phyloP scores from a whole-genome alignment of 2,888 invertebrate genomes.

The Leucoma salicis region DNA sequence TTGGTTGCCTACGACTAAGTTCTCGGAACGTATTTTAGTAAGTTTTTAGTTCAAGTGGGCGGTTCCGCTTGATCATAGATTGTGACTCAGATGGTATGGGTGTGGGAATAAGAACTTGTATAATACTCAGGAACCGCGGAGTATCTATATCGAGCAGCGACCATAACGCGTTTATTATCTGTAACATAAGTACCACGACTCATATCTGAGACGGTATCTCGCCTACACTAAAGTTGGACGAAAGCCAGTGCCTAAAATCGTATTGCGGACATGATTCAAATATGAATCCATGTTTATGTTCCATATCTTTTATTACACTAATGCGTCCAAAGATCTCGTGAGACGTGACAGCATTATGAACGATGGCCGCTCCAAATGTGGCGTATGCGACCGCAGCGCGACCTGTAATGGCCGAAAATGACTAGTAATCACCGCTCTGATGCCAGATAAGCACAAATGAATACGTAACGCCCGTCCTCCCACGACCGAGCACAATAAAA shows the following conservation, averaged over 20 bases:
- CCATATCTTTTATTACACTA: slow-evolving; percentile 55
- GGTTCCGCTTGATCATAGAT: slow-evolving; percentile 60
- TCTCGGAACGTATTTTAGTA: slow-evolving; percentile 57
- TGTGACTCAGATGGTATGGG: slow-evolving; percentile 68
- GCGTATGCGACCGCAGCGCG: slow-evolving; percentile 51
- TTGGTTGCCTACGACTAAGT: slow-evolving; percentile 41
- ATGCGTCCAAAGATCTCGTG: slow-evolving; percentile 42
- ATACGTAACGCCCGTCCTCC: slow-evolving; percentile 75
- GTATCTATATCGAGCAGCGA: slow-evolving; percentile 34
- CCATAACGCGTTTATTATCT: slow-evolving; percentile 51
- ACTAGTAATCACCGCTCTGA: slow-evolving; percentile 66
- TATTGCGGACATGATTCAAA: slow-evolving; percentile 61
- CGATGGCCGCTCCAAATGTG: slow-evolving; percentile 54
- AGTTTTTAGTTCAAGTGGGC: slow-evolving; percentile 66
- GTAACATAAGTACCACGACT: slow-evolving; percentile 49
- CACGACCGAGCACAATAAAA: slow-evolving; percentile 65
- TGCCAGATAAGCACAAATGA: slow-evolving; percentile 77
- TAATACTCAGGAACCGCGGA: slow-evolving; percentile 46
- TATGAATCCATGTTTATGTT: slow-evolving; percentile 51
- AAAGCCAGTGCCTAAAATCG: slow-evolving; percentile 66
- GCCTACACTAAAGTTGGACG: slow-evolving; percentile 61
- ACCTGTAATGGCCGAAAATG: slow-evolving; percentile 56
- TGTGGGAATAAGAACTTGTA: slow-evolving; percentile 66
- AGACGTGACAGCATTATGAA: slow-evolving; percentile 52
- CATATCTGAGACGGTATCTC: slow-evolving; percentile 57